Percentiles rank a stretch among this genome's conserved stretches.
Conservation (phyloP, 2,888 invertebrate species). For the Caenorhabditis imperialis region DNA sequence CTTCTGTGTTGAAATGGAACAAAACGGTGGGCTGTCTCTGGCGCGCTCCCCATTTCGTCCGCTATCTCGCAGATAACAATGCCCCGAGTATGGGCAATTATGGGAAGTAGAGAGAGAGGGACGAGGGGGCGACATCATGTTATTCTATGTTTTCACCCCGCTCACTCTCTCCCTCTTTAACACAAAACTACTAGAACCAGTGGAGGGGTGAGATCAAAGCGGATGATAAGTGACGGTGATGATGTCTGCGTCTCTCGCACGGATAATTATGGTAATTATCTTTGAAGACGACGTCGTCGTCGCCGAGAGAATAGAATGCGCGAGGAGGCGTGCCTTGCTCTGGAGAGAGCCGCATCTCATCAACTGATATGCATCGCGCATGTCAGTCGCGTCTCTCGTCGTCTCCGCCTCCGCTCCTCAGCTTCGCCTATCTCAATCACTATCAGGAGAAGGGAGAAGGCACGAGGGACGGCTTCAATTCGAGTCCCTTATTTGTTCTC, state of each 20-base stretch:
- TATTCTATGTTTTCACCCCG: slow-evolving; percentile 46
- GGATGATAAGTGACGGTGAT: slow-evolving; percentile 36
- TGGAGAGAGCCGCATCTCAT: slow-evolving; percentile 42
- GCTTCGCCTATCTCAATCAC: slow-evolving; percentile 46
- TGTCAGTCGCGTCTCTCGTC: slow-evolving; percentile 10
- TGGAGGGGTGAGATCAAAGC: slow-evolving; percentile 29
- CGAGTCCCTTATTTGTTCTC: slow-evolving; percentile 38
- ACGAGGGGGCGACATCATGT: slow-evolving; percentile 25
- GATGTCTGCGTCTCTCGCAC: slow-evolving; percentile 3
- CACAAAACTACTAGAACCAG: slow-evolving; percentile 7
- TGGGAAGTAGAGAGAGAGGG: slow-evolving; percentile 8
- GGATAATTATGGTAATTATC: slow-evolving; percentile 51
- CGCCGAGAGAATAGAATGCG: slow-evolving; percentile 1
- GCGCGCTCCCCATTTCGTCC: slow-evolving; percentile 9
- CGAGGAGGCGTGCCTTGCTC: slow-evolving; percentile 1
- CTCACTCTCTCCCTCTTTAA: slow-evolving; percentile 10
- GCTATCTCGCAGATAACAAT: slow-evolving; percentile 48
- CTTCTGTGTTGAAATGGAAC: slow-evolving; percentile 11
- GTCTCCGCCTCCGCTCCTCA: slow-evolving; percentile 6
- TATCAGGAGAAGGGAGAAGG: slow-evolving; percentile 36
- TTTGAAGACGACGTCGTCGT: slow-evolving; percentile 9
- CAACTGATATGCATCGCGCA: slow-evolving; percentile 50
- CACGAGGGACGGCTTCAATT: slow-evolving; percentile 8
- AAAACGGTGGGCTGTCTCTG: slow-evolving; percentile 14
- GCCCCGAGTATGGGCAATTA: slow-evolving; percentile 50